Conservation (phyloP, 1,140 invertebrate species). For the Luehdorfia chinensis region DNA sequence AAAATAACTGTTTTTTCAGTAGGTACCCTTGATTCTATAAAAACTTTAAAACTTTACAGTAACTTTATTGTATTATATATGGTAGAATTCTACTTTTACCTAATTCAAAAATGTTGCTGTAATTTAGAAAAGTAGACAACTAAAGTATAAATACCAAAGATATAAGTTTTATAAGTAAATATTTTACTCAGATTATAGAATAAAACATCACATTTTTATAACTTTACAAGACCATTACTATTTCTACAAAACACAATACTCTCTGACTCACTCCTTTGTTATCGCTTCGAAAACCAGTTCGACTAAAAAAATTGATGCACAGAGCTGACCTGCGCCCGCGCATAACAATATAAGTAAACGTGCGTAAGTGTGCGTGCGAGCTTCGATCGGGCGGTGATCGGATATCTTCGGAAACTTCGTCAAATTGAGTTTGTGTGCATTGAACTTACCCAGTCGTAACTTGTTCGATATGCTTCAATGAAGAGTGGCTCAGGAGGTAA, state of each 20-base stretch:
- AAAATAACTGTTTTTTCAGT: no score
- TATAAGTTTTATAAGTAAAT: no score
- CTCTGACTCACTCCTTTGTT: constrained; percentile 66
- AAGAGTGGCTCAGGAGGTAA: constrained; percentile 66
- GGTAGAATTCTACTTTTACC: no score
- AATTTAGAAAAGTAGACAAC: no score
- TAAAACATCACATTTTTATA: no score
- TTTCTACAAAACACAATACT: constrained; percentile 32
- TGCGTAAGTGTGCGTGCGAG: constrained; percentile 14
- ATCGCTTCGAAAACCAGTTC: constrained; percentile 61
- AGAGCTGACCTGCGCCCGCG: constrained; percentile 53
- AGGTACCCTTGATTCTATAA: no score
- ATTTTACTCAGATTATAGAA: no score
- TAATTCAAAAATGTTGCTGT: no score
- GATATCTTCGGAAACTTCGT: constrained; percentile 3
- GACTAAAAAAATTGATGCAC: constrained; percentile 57
- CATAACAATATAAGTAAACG: constrained; percentile 24
- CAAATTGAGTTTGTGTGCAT: constrained; percentile 29
- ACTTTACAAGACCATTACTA: no score
- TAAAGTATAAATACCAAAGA: not conserved
- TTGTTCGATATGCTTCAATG: constrained; percentile 63
- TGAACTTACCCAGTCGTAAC: constrained; percentile 52
- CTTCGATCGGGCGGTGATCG: constrained; percentile 7
- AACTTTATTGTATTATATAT: no score
- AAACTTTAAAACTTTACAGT: no score